These are phyloP conservation scores for Pitangus sulphuratus DNA, from an alignment of 2,797 vertebrate species.

Conservation along the genomic window DNA sequence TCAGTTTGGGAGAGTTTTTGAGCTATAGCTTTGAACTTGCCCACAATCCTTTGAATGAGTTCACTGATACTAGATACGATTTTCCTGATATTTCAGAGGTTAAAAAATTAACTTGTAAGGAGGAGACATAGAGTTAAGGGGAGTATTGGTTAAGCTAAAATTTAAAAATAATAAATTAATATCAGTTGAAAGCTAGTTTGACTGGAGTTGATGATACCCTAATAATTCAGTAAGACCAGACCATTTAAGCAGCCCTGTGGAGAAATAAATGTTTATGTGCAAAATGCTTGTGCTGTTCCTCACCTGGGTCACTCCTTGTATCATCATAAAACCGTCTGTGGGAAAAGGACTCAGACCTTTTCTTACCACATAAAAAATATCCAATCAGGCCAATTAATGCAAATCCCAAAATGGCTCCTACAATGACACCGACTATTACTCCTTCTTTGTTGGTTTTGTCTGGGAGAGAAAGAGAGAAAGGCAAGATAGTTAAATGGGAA, in stretches of 20 bases:
- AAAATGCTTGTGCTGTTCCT: not conserved
- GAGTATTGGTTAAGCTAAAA: not conserved
- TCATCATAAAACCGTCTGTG: slow-evolving; percentile 89
- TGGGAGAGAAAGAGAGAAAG: slow-evolving; percentile 6
- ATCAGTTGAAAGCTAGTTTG: not conserved
- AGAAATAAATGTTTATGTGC: not conserved
- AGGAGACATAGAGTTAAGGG: not conserved
- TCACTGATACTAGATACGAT: fast-evolving
- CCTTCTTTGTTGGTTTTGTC: slow-evolving; percentile 34
- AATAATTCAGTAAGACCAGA: not conserved
- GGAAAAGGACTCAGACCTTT: slow-evolving; percentile 78
- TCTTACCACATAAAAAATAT: slow-evolving; percentile 79
- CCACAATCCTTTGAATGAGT: not conserved
- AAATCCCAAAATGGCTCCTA: slow-evolving; percentile 78
- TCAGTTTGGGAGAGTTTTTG: not conserved
- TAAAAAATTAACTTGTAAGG: not conserved
- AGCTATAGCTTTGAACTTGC: not conserved
- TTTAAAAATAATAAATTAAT: not conserved
- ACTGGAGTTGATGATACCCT: not conserved
- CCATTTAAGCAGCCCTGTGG: not conserved
- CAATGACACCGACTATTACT: slow-evolving; percentile 72
- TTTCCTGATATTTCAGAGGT: not conserved
- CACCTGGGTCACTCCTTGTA: slow-evolving; percentile 86
- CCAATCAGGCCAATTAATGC: slow-evolving; percentile 77
- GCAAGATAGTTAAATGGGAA: not conserved